A percentile compares a stretch with the other conserved stretches of the same genome.
phyloP scores from a whole-genome alignment of 1,140 invertebrate genomes.

The Anadara kagoshimensis region DNA sequence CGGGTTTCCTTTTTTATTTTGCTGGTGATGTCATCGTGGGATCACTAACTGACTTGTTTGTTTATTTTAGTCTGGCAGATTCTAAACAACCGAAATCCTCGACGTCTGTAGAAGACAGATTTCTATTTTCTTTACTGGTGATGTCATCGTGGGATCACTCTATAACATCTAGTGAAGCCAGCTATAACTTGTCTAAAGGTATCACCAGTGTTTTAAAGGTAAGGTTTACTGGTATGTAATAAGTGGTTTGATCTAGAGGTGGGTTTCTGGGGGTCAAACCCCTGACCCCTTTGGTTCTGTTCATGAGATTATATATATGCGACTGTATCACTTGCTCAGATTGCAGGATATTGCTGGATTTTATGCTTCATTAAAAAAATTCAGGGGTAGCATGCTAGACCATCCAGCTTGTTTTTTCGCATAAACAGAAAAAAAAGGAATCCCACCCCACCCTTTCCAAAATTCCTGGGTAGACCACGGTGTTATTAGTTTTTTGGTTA shows the following conservation, averaged over 20 bases:
- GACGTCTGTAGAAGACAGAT: slow-evolving; percentile 21
- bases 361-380: too few relatives aligned
- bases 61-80: slow-evolving; percentile 36
- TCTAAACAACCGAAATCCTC: slow-evolving; percentile 18
- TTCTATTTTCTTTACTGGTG: slow-evolving; percentile 44
- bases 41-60: too few relatives aligned
- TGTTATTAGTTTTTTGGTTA: too few relatives aligned
- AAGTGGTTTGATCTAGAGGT: not conserved
- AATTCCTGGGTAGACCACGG: too few relatives aligned
- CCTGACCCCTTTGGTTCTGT: too few relatives aligned
- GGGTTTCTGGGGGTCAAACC: not conserved
- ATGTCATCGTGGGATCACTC: slow-evolving; percentile 57
- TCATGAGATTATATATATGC: too few relatives aligned
- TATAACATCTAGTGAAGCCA: slow-evolving; percentile 47
- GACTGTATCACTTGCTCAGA: too few relatives aligned
- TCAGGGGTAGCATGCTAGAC: too few relatives aligned
- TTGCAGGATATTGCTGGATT: too few relatives aligned
- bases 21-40: slow-evolving; percentile 33
- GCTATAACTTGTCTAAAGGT: slow-evolving; percentile 49
- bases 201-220: slow-evolving; percentile 54
- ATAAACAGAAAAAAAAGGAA: too few relatives aligned
- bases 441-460: too few relatives aligned
- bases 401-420: too few relatives aligned
- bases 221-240: not conserved
- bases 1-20: slow-evolving; percentile 45